These are phyloP conservation scores for Ciconia nigra DNA, from an alignment of 2,797 vertebrate species.

Conservation along the genomic window DNA sequence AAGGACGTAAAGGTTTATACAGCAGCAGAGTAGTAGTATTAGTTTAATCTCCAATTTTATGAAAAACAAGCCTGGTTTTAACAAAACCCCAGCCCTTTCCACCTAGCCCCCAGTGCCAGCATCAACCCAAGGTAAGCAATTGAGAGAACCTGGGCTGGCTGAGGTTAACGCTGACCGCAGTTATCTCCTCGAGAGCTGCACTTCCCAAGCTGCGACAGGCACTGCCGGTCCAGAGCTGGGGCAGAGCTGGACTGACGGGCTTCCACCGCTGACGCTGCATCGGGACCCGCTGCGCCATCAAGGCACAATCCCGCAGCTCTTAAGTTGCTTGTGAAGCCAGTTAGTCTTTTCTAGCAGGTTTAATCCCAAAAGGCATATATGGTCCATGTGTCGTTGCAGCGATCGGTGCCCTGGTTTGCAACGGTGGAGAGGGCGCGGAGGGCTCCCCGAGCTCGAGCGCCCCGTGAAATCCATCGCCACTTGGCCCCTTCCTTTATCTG, in stretches of 20 bases:
- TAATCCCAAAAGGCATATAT: not conserved
- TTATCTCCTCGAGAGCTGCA: not conserved
- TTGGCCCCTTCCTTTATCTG: not conserved
- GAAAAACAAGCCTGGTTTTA: not conserved
- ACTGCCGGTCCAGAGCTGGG: not conserved
- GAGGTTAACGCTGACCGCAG: fast-evolving
- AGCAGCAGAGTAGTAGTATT: not conserved
- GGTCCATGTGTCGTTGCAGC: fast-evolving
- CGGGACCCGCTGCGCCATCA: not conserved
- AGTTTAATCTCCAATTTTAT: not conserved
- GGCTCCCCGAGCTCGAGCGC: not conserved
- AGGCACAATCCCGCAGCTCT: not conserved
- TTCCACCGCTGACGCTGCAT: not conserved
- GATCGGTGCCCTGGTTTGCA: not conserved
- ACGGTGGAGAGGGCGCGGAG: fast-evolving
- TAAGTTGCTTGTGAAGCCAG: not conserved
- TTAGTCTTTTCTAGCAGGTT: not conserved
- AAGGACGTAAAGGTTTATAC: not conserved
- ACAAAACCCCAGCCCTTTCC: not conserved
- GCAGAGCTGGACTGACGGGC: not conserved
- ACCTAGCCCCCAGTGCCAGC: not conserved
- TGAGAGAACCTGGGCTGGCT: not conserved
- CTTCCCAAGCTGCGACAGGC: not conserved
- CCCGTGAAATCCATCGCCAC: fast-evolving
- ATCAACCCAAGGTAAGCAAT: not conserved